Base-by-base conservation (phyloP, 2,888 invertebrate genomes). In the Oxyteleia sp. region DNA sequence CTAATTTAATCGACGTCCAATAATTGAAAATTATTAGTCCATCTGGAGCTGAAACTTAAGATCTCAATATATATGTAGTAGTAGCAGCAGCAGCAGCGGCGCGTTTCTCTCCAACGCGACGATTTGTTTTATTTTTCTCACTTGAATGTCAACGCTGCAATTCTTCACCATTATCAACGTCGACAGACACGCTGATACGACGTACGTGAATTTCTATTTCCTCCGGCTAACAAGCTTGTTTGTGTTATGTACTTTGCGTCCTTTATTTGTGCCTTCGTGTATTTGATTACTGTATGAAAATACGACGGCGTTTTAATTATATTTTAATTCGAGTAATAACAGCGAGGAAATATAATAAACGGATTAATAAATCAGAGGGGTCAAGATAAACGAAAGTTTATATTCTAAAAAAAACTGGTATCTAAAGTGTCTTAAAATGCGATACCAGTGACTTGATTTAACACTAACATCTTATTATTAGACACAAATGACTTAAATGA, bases 131-230 rank as follows among this genome's bases (percentile, higher is more conserved):
- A n/a, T 38, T 38, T 11, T 38, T 38, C 38, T 38, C n/a, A 2
- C 38, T 38, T n/a, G 38, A 38, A 38, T 38, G 38, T n/a, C n/a
- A 38, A 38, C 38, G 1, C 38, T 38, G n/a, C 38, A 38, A n/a
- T 11, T 38, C n/a, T 1, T 38, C 38, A n/a, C 38, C 4, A 38
- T 38, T 38, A 38, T 38, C 38, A 38, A n/a, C 38, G n/a, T 32
- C 38, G n/a, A 38, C 11, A 38, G 38, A n/a, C 38, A 38, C 38
- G 38, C 2, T 38, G 38, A n/a, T 38, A 38, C 38, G 7, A 11
- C n/a, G 38, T 38, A 38, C 38, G 38, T 38, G n/a, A 38, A 38
- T 38, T 11, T n/a, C 38, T 38, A n/a, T 38, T 38, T n/a, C n/a
- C 38, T n/a, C n/a, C 4, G n/a, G 38, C n/a, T 38, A 38, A n/a